Percentiles rank a stretch among this genome's conserved stretches.
Conservation (phyloP, 2,888 invertebrate species). For the Molanna angustata region DNA sequence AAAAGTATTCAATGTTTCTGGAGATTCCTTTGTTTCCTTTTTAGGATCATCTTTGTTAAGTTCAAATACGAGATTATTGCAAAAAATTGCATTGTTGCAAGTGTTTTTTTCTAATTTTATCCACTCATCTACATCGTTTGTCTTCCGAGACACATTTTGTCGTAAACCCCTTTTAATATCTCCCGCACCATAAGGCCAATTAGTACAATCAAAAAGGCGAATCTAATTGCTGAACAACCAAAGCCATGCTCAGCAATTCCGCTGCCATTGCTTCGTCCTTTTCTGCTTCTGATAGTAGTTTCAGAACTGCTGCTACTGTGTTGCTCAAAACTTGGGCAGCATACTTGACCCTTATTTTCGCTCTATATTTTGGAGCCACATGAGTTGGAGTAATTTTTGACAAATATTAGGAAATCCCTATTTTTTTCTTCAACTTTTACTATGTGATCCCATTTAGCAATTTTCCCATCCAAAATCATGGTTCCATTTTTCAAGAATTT, state of each 20-base stretch:
- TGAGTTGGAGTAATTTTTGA: background rate
- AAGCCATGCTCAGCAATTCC: background rate
- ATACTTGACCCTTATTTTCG: constrained; percentile 1
- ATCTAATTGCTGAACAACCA: background rate
- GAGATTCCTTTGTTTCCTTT: too few species aligned
- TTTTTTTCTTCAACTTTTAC: constrained; percentile 3
- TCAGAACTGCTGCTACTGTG: background rate
- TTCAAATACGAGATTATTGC: too few species aligned
- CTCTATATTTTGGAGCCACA: background rate
- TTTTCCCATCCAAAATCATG: background rate
- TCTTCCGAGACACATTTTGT: background rate
- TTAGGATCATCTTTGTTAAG: too few species aligned
- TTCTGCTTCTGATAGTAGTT: constrained; percentile 1
- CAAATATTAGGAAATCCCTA: background rate
- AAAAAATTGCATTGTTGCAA: background rate
- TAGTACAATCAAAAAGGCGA: background rate
- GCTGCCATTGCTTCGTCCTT: constrained; percentile 1
- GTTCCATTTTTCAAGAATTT: constrained; percentile 1
- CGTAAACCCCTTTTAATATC: background rate
- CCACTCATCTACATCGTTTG: background rate
- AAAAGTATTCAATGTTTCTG: too few species aligned
- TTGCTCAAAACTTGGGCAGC: constrained; percentile 6
- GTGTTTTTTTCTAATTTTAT: background rate
- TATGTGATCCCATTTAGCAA: background rate
- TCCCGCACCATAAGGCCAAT: background rate